Evolutionary conservation across 2,797 vertebrate genomes (phyloP).

Genomic region (Paramormyrops hopkinsi): DNA sequence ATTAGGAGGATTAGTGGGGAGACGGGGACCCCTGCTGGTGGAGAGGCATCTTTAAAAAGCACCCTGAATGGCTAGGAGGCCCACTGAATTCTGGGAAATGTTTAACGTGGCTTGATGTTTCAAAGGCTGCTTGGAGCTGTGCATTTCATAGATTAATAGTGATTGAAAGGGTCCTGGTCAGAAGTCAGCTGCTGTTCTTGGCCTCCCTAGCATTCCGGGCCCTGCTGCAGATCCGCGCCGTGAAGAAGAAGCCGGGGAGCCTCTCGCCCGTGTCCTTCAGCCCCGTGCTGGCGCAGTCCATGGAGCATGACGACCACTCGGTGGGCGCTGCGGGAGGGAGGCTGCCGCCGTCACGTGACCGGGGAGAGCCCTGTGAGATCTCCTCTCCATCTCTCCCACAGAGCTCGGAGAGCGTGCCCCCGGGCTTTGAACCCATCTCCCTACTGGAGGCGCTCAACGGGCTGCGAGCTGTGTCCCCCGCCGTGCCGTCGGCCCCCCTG

Average conservation of each 20-base stretch:
- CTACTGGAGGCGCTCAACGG: constrained; percentile 91
- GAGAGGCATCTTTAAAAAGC: neutral
- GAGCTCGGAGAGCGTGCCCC: constrained; percentile 85
- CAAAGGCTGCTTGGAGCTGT: neutral
- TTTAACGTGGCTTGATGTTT: neutral
- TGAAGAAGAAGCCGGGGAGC: constrained; percentile 89
- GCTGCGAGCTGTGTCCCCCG: constrained; percentile 74
- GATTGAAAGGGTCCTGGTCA: neutral
- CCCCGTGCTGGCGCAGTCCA: constrained; percentile 88
- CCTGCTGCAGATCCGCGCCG: constrained; percentile 93
- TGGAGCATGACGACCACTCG: constrained; percentile 94
- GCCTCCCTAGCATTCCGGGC: constrained; percentile 80
- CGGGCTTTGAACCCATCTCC: constrained; percentile 94
- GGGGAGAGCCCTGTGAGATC: neutral
- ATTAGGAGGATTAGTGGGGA: neutral
- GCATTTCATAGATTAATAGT: neutral
- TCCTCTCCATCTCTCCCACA: constrained; percentile 41
- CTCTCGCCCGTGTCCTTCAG: constrained; percentile 93
- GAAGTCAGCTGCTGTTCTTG: neutral
- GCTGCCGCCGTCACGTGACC: neutral
- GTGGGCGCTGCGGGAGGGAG: constrained; percentile 55
- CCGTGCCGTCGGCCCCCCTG: constrained; percentile 80
- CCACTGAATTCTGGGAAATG: neutral
- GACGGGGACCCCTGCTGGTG: neutral
- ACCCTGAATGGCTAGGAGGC: neutral